Percentiles rank a stretch among this genome's conserved stretches.
Conservation (phyloP, 1,140 invertebrate genomes). For the Aphaenogaster floridana region DNA sequence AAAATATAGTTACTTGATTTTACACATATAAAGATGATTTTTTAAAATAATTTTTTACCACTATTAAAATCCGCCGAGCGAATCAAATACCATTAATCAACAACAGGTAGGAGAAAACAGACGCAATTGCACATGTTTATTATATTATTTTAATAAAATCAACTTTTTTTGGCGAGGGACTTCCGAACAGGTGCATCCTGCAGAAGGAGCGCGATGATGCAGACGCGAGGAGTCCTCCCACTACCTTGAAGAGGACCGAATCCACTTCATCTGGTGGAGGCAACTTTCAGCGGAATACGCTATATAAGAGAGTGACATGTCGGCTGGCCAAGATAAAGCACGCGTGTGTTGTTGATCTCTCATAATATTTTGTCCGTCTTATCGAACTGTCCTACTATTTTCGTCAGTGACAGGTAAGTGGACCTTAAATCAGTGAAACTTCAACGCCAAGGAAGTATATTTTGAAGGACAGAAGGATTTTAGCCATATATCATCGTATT, state of each 20-base stretch:
- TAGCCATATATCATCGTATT: not conserved
- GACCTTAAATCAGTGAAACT: constrained; percentile 23
- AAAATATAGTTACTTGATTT: not conserved
- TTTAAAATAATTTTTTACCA: not conserved
- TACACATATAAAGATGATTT: not conserved
- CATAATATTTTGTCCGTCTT: constrained; percentile 71
- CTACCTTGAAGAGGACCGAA: constrained; percentile 58
- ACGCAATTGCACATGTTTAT: not conserved
- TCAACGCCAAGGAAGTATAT: constrained; percentile 10
- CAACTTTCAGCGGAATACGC: constrained; percentile 85
- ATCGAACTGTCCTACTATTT: constrained; percentile 75
- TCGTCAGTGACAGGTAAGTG: constrained; percentile 80
- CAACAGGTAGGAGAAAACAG: not conserved
- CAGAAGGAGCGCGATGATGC: constrained; percentile 19
- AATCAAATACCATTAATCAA: not conserved
- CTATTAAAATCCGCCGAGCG: not conserved
- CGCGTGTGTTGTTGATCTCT: constrained; percentile 83
- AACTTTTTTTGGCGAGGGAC: not conserved
- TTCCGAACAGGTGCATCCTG: constrained; percentile 33
- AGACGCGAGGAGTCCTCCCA: constrained; percentile 54
- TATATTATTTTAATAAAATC: not conserved
- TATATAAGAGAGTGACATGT: constrained; percentile 86
- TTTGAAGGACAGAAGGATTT: not conserved
- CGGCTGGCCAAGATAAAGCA: constrained; percentile 84
- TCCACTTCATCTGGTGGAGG: constrained; percentile 79